Base-by-base conservation (phyloP, 1,140 invertebrate genomes). In the Riptortus pedestris region DNA sequence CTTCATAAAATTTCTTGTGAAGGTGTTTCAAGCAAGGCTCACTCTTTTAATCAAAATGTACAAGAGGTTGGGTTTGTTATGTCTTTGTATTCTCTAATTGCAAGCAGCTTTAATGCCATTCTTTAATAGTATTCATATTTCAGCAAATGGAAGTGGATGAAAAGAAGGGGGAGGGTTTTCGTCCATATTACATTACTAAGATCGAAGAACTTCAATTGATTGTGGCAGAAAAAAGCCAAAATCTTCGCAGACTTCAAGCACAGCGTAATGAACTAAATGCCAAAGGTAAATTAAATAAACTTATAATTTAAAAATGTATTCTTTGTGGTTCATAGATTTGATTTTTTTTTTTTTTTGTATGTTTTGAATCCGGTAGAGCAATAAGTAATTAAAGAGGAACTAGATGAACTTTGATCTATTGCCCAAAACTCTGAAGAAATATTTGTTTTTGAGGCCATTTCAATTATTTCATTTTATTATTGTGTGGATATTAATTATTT, bases 191-290 rank as follows among this genome's bases (percentile, higher is more conserved):
- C 71, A 88, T 93, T 68, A 92, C 92, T 33, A 98, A 98, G 80
- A 97, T 96, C 65, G 95, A 98, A 79, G 93, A 97, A 76, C 76
- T 98, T 2, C 92, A 96, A 74, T 79, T 98, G 28, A 86, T 92
- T 70, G 93, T 99, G 5, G 90, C 93, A 27, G 96, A 99, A 69
- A 99, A 98, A 74, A 92, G 90, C 70, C 96, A 98, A 78, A 99
- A 99, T 80, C 79, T 99, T 24, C 81, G 96, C 66, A 86, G 97
- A 75, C 79, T 99, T 55, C 95, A 99, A 80, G 97, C 97, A 18
- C 96, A 99, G 74, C 81, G 97, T 70, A 99, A 99, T 85, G 96
- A 99, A 78, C 84, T 99, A 0, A 99, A 99, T 80, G 94, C 96
- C 7, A 99, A 99, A 89, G 93, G 90, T 93, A 79, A 65, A 7